Evolutionary conservation across 2,113 vertebrate species (phyloP).

Genomic region (Seriola dumerili): DNA sequence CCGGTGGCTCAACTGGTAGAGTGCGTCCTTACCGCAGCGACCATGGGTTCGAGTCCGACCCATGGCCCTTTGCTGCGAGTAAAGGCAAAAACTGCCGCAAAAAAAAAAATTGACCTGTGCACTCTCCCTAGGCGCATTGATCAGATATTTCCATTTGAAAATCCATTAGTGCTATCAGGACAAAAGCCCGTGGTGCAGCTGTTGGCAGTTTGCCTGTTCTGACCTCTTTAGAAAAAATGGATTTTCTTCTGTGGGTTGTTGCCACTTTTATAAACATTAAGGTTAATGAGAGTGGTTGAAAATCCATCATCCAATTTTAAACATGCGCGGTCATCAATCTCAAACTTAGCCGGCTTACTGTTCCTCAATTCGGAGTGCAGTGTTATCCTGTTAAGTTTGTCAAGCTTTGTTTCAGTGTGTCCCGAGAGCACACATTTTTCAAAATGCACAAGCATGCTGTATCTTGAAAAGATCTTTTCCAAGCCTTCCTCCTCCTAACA

Average conservation of each 20-base stretch:
- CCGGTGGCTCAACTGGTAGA: too few relatives aligned
- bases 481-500: background rate
- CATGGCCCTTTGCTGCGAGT: too few relatives aligned
- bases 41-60: too few relatives aligned
- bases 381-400: background rate
- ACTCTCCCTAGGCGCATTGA: background rate
- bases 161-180: background rate
- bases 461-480: background rate
- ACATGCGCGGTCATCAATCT: too few relatives aligned
- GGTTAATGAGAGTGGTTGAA: too few relatives aligned
- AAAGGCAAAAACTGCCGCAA: too few relatives aligned
- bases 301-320: background rate
- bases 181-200: background rate
- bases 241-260: background rate
- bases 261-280: background rate
- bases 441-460: slow-evolving; percentile 2
- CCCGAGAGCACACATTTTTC: background rate
- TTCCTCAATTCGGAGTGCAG: background rate
- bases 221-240: too few relatives aligned
- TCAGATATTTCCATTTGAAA: background rate
- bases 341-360: background rate
- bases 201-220: slow-evolving; percentile 6
- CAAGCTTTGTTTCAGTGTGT: too few relatives aligned
- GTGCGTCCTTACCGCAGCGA: too few relatives aligned
- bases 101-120: background rate